Base-by-base conservation (phyloP, 1,140 invertebrate genomes). In the Lerema accius region DNA sequence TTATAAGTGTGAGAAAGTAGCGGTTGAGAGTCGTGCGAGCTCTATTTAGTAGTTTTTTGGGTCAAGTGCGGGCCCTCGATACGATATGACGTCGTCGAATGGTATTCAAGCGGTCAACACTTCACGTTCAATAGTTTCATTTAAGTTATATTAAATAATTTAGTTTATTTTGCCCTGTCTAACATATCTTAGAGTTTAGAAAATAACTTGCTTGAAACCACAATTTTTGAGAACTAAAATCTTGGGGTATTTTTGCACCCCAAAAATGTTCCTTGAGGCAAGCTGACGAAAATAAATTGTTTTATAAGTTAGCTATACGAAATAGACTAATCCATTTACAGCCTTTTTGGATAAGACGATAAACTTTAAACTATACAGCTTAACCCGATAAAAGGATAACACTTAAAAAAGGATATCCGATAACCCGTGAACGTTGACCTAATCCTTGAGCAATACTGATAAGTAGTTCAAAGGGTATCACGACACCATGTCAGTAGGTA, bases 381-480 rank as follows among this genome's bases (percentile, higher is more conserved):
- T 49, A 28, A 49, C 26, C 46, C 26, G 26, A 28, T 46, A n/a
- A 7, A 48, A 48, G 45, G 45, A 48, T 48, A 48, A 15, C 13
- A 48, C 42, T 48, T 15, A 15, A 4, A 5, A 17, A 56, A 32
- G 53, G 46, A 46, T 53, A 37, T 28, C 17, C 15, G 40, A 48
- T 61, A 61, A 56, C 46, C 45, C 15, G 32, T 40, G 19, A 55
- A 0, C 23, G n/a, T 13, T 43, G 40, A 45, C 39, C 50, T 7
- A 45, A 17, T 49, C 60, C 32, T 40, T 50, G 32, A 65, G 37
- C 23, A 9, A 39, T 23, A 37, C 7, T 23, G 76, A 84, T 78
- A 80, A 73, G 28, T 14, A 63, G 77, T 74, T 84, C 74, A 82
- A 80, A 74, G 76, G 80, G 62, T 85, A 83, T 86, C 82, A 40